Evolutionary conservation across 2,888 invertebrate genomes (phyloP), one percentile per base, ranked within the genome.

Genomic region (Diarsia dahlii): DNA sequence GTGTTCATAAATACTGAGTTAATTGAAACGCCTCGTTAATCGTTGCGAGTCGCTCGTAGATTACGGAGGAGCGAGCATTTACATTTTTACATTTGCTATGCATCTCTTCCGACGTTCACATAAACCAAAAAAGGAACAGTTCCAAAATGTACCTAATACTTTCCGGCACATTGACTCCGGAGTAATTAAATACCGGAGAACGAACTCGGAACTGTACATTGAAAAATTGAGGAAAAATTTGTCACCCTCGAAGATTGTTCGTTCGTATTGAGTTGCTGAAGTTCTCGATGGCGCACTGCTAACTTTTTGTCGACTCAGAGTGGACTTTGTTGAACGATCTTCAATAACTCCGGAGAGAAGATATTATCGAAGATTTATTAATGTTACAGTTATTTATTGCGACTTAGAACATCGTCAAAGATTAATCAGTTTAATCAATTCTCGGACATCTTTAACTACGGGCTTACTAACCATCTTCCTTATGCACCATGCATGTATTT

Each of bases 211-310:
- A 77, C 75, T 65, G 65, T 82, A 84, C 77, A 79, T 84, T 81
- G 84, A 84, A 87, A 87, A 87, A 87, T 81, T 87, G 84, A 82
- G 80, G 81, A 77, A 84, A 84, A 87, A 86, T 84, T 85, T 87
- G 82, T 87, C 83, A 87, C 81, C 80, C 82, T 83, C 81, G 77
- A 84, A 85, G 81, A 85, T 80, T 82, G 78, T 81, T 86, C 82
- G 77, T 80, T 88, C 86, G 71, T 76, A 86, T 84, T 78, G 82
- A 85, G 77, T 82, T 82, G 76, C 78, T 73, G 65, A 79, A 86
- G 77, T 86, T 84, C 72, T 66, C 75, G 76, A 71, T 70, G 65
- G 64, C 80, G 76, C 56, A 70, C 67, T 72, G 75, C 23, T 23
- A 87, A 85, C 72, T 88, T 87, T 87, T 85, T 79, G 87, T 74